A percentile compares a stretch with the other conserved stretches of the same genome.
These are phyloP conservation scores for Bucorvus abyssinicus DNA, from an alignment of 2,797 vertebrate species.

Conservation along the genomic window DNA sequence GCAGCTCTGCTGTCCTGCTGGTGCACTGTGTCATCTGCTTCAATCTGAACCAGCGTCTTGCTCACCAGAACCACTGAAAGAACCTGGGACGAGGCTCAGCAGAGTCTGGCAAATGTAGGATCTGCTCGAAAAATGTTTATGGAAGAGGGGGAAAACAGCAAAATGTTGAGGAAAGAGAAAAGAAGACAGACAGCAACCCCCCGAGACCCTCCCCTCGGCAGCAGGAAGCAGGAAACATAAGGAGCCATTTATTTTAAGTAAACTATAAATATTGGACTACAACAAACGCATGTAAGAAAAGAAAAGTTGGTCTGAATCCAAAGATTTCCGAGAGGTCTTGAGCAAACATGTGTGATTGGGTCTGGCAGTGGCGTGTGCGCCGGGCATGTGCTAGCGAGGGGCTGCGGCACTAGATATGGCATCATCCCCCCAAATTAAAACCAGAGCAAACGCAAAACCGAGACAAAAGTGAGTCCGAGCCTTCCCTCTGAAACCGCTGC, in stretches of 20 bases:
- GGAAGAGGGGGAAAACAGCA: conserved; percentile 12
- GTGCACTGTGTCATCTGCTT: not conserved
- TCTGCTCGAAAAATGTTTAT: conserved; percentile 31
- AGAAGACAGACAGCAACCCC: conserved; percentile 32
- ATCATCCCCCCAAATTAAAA: conserved; percentile 49
- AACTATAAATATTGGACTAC: conserved; percentile 65
- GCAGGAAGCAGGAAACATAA: conserved; percentile 63
- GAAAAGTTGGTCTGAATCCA: conserved; percentile 61
- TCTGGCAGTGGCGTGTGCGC: not conserved
- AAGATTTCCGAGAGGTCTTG: conserved; percentile 43
- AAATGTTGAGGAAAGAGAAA: conserved; percentile 27
- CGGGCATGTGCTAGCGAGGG: not conserved
- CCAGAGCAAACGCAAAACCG: not conserved
- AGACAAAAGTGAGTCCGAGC: not conserved
- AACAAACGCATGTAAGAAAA: conserved; percentile 53
- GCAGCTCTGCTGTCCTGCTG: rapidly evolving
- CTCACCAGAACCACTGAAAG: not conserved
- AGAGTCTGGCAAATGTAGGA: conserved; percentile 42
- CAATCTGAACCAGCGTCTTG: not conserved
- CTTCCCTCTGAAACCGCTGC: not conserved
- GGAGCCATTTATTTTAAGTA: conserved; percentile 70
- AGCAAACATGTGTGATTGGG: conserved; percentile 57
- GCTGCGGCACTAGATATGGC: not conserved
- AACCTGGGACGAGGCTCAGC: not conserved
- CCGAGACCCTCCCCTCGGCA: conserved; percentile 20